These are phyloP conservation scores for Drosophila lacicola DNA, from an alignment of 2,888 invertebrate genomes.

Conservation along the genomic window DNA sequence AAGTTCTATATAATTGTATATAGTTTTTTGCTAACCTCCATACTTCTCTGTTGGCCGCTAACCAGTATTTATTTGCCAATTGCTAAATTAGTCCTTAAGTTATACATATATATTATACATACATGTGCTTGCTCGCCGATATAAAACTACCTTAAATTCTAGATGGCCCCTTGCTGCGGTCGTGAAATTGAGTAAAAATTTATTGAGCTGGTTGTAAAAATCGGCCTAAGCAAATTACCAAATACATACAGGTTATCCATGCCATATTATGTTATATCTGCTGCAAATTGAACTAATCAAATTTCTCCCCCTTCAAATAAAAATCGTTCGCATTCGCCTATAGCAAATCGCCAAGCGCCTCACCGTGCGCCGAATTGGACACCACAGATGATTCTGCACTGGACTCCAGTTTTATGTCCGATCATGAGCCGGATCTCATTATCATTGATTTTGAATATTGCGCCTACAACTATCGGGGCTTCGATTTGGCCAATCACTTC, in stretches of 20 bases:
- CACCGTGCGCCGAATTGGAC: slow-evolving; percentile 72
- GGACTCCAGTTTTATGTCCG: slow-evolving; percentile 72
- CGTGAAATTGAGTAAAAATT: slow-evolving; percentile 63
- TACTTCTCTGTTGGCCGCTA: slow-evolving; percentile 49
- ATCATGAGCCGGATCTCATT: slow-evolving; percentile 87
- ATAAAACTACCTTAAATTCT: slow-evolving; percentile 71
- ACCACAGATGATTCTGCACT: slow-evolving; percentile 81
- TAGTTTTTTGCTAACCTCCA: slow-evolving; percentile 34
- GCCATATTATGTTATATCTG: slow-evolving; percentile 21
- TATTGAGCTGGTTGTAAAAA: slow-evolving; percentile 42
- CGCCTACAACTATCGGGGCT: slow-evolving; percentile 96
- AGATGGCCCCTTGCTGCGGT: slow-evolving; percentile 70
- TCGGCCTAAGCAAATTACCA: slow-evolving; percentile 43
- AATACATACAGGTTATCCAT: slow-evolving; percentile 69
- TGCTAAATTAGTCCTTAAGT: slow-evolving; percentile 32
- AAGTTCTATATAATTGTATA: slow-evolving; percentile 27
- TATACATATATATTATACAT: slow-evolving; percentile 19
- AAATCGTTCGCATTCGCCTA: neutral
- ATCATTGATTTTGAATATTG: slow-evolving; percentile 98
- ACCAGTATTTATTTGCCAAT: slow-evolving; percentile 57
- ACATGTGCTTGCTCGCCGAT: slow-evolving; percentile 40
- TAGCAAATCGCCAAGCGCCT: slow-evolving; percentile 53
- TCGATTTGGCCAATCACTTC: slow-evolving; percentile 98
- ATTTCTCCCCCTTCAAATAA: neutral
- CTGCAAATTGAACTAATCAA: slow-evolving; percentile 33